Percentiles rank a stretch among this genome's conserved stretches.
Evolutionary conservation across 1,140 invertebrate species (phyloP).

Genomic region (Anastatus disparis): DNA sequence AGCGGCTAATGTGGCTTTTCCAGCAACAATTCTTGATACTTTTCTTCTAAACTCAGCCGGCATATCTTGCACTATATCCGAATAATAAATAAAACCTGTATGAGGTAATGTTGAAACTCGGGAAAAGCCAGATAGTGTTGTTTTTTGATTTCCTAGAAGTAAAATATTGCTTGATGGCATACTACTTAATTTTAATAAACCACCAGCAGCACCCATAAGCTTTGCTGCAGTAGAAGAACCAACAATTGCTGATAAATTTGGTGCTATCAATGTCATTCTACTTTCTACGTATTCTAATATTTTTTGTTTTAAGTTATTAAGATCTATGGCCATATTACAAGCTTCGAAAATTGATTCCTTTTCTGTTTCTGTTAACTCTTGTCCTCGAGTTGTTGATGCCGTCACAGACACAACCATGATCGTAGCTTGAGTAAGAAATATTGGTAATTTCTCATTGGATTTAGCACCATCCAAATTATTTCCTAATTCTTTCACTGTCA

Average conservation of each 20-base stretch:
- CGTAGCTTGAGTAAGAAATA: constrained; percentile 96
- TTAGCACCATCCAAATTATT: constrained; percentile 98
- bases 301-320: constrained; percentile 89
- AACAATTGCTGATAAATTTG: constrained; percentile 95
- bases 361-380: constrained; percentile 83
- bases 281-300: constrained; percentile 99
- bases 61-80: constrained; percentile 93
- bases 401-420: constrained; percentile 99
- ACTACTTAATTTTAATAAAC: constrained; percentile 93
- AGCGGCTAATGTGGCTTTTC: constrained; percentile 93
- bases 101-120: constrained; percentile 91
- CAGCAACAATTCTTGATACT: constrained; percentile 90
- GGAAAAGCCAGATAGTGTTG: constrained; percentile 92
- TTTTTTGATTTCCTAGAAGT: constrained; percentile 91
- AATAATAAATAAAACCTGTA: constrained; percentile 96
- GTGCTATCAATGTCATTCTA: constrained; percentile 98
- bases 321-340: constrained; percentile 94
- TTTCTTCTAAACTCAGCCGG: constrained; percentile 93
- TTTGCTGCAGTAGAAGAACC: constrained; percentile 97
- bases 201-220: constrained; percentile 97
- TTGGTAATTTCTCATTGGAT: constrained; percentile 93
- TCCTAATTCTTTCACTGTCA: constrained; percentile 93
- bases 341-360: constrained; percentile 90
- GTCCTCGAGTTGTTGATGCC: constrained; percentile 98
- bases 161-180: constrained; percentile 98